These are phyloP conservation scores for Leptopterna dolabrata DNA, from an alignment of 2,888 invertebrate genomes.

Conservation along the genomic window DNA sequence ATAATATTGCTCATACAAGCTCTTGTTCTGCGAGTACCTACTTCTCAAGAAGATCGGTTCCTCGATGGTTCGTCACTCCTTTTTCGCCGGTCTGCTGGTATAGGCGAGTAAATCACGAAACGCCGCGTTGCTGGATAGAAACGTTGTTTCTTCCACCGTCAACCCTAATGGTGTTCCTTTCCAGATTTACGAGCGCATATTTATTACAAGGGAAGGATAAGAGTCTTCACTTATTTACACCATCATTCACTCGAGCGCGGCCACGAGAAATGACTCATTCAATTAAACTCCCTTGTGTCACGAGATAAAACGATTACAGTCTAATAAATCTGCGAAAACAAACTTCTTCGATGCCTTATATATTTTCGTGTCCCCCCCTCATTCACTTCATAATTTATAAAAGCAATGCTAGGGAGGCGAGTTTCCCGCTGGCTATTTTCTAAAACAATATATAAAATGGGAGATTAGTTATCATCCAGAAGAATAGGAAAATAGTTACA, in stretches of 20 bases:
- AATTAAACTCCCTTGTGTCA: neutral
- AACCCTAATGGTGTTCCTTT: neutral
- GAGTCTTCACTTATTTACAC: neutral
- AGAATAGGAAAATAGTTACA: neutral
- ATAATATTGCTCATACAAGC: too few relatives aligned
- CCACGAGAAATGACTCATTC: neutral
- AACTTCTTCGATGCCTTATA: slow-evolving; percentile 4
- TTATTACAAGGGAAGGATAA: neutral
- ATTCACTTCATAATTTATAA: slow-evolving; percentile 14
- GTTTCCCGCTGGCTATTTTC: neutral
- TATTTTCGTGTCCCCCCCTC: neutral
- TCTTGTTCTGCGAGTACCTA: too few relatives aligned
- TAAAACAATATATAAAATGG: neutral
- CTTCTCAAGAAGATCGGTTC: neutral
- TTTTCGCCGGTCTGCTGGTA: neutral
- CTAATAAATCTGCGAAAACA: slow-evolving; percentile 15
- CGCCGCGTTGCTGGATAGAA: neutral
- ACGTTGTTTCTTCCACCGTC: neutral
- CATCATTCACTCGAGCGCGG: neutral
- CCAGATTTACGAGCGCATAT: neutral
- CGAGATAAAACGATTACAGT: neutral
- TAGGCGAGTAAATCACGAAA: neutral
- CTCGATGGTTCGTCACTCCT: neutral
- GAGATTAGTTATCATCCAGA: neutral
- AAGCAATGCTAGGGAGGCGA: neutral